Conservation (phyloP, 37 sponge, comb jelly and placozoan species). For the Beroe forskalii region DNA sequence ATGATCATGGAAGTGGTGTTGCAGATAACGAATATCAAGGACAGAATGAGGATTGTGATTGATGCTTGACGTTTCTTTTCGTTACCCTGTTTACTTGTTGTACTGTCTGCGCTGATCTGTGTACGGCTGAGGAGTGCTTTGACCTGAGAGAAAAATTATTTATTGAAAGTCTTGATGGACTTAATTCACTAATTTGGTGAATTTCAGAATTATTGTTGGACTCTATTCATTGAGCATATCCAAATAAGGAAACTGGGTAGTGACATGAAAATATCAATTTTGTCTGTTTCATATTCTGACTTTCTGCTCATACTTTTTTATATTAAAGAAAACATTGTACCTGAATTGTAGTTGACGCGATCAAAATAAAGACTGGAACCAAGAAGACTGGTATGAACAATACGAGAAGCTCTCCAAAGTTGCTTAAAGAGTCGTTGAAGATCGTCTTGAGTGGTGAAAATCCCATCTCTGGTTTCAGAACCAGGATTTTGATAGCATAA, state of each 20-base stretch:
- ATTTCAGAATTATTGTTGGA: no score
- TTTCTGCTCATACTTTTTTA: no score
- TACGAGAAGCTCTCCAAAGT: background rate
- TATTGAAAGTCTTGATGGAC: background rate
- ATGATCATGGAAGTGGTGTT: background rate
- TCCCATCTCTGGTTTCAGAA: slow-evolving; percentile 16
- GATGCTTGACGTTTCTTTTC: no score
- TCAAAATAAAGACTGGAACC: background rate
- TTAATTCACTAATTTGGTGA: background rate
- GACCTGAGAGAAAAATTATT: background rate
- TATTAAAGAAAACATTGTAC: no score
- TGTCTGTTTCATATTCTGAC: background rate
- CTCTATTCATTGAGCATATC: background rate
- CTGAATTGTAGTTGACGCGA: background rate
- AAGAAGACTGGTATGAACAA: background rate
- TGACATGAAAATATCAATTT: background rate
- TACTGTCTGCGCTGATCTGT: no score
- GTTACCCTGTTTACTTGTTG: no score
- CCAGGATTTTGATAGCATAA: background rate
- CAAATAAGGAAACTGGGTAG: no score
- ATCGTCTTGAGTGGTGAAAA: background rate
- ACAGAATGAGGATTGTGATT: background rate
- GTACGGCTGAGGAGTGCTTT: background rate
- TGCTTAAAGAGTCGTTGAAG: background rate
- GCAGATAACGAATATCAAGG: background rate